These are phyloP conservation scores for Avahi laniger DNA, from an alignment of 2,797 vertebrate genomes.

Conservation along the genomic window DNA sequence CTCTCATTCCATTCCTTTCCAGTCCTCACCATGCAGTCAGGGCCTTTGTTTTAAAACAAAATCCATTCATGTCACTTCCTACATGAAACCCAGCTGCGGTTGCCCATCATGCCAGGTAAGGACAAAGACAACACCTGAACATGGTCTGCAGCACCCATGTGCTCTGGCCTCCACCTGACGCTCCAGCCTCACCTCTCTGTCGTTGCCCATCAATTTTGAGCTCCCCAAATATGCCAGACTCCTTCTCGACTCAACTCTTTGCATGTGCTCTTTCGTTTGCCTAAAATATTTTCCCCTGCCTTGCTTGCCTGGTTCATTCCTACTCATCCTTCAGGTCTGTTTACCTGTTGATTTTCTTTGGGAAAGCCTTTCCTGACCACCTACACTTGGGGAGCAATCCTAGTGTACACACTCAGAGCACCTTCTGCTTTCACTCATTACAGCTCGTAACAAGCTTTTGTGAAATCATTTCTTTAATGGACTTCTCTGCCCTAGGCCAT, in stretches of 20 bases:
- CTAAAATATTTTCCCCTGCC: background rate
- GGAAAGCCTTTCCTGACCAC: background rate
- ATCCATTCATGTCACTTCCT: background rate
- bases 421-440: background rate
- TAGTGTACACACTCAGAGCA: background rate
- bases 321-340: background rate
- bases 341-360: constrained; percentile 3
- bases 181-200: background rate
- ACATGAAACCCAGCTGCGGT: background rate
- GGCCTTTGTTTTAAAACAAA: background rate
- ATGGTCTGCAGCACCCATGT: background rate
- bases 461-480: constrained; percentile 9
- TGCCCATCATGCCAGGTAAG: background rate
- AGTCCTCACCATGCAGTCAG: background rate
- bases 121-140: background rate
- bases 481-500: background rate
- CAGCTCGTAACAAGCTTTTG: background rate
- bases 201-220: background rate
- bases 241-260: background rate
- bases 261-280: background rate
- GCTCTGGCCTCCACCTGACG: background rate
- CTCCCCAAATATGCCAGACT: background rate
- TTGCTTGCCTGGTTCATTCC: background rate
- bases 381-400: background rate
- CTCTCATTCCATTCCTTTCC: background rate